Evolutionary conservation across 2,888 invertebrate genomes (phyloP).

Genomic region (Synanthedon tipuliformis): DNA sequence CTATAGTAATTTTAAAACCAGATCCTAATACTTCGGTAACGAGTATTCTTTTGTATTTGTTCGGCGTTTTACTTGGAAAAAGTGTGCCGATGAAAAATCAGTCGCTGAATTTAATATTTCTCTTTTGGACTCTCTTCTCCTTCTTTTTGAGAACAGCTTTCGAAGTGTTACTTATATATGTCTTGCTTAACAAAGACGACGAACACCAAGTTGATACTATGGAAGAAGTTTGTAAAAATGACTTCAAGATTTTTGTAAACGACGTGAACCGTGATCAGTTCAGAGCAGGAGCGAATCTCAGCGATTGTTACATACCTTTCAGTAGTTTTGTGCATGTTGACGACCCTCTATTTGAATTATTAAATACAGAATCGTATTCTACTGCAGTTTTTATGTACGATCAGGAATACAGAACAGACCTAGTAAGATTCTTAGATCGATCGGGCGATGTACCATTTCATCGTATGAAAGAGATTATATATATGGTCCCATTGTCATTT

Average conservation of each 20-base stretch:
- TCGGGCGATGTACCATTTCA: neutral
- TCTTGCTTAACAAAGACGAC: neutral
- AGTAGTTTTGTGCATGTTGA: neutral
- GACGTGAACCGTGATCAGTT: neutral
- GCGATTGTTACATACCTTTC: neutral
- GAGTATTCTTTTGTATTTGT: neutral
- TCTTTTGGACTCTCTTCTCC: neutral
- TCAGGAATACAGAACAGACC: neutral
- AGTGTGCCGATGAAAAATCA: neutral
- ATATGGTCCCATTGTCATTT: neutral
- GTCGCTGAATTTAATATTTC: neutral
- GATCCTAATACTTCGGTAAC: neutral
- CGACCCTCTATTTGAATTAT: neutral
- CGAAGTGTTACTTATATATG: neutral
- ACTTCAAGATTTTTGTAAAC: neutral
- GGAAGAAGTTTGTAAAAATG: neutral
- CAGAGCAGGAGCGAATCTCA: neutral
- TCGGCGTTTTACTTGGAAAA: neutral
- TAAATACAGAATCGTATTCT: neutral
- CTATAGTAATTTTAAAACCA: neutral
- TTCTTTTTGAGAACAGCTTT: neutral
- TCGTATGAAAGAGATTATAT: neutral
- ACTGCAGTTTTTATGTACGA: neutral
- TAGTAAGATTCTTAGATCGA: neutral
- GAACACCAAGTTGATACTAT: neutral